Base-by-base conservation (phyloP, 2,797 vertebrate genomes). In the Orientallactaga sibirica region DNA sequence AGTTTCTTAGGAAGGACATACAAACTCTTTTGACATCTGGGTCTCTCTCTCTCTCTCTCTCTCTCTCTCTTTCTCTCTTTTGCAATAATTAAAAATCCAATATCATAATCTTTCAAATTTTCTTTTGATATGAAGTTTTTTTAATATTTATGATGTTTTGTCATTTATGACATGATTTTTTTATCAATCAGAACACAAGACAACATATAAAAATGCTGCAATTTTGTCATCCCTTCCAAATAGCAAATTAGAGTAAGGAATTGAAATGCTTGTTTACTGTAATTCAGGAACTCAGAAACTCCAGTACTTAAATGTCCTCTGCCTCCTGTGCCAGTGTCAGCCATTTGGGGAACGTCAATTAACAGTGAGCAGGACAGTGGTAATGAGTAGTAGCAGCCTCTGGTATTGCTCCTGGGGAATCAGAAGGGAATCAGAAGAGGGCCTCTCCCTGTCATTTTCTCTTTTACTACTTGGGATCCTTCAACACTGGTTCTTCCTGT, bases 101-200 rank as follows among this genome's bases (percentile, higher is more conserved):
- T 33, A 41, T 74, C 29, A 25, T 16, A 24, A 37, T 79, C 15
- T 84, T 90, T 91, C 61, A 75, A 33, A 48, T 88, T 81, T 83
- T 84, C 33, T 91, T 94, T 78, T 83, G 18, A 41, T 48, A 3
- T 79, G 27, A 88, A 95, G 58, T 88, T 89, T 25, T 25, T 67
- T 58, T 58, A 58, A 14, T 16, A 16, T 58, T 58, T 58, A 58
- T 58, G 16, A 58, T 58, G 55, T 58, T 58, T 58, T 58, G 15
- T 58, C 55, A 58, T 58, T 58, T 58, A 58, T 14, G 55, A 58
- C 11, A 52, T 71, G 20, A 52, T 67, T 27, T 41, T 48, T 83
- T 74, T 86, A 62, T 29, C 43, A 85, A 67, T 68, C n/a, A 93
- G 67, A 79, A 71, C 66, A 62, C 1, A 78, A 90, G 33, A 66